Base-by-base conservation (phyloP, 2,888 invertebrate genomes). In the Galerucella pusilla region DNA sequence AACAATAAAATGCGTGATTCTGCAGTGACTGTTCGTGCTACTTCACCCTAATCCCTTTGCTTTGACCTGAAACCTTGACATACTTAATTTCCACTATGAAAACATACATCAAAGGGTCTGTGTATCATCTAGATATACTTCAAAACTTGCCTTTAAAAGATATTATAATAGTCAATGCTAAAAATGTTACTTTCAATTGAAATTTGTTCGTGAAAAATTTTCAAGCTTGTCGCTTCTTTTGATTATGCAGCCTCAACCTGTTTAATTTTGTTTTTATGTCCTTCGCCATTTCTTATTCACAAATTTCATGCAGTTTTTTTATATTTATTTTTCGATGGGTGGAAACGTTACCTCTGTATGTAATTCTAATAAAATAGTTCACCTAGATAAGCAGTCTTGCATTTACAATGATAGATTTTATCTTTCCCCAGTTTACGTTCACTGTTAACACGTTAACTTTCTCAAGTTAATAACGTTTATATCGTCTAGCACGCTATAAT, bases 11-110 rank as follows among this genome's bases (percentile, higher is more conserved):
- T 52, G 70, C 63, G 61, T 70, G 70, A 63, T 69, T 42, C 49
- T 49, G 16, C 49, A 63, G 20, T 25, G 28, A 63, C 52, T 61
- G 70, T 35, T 52, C 63, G 49, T 52, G 70, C 70, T 49, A 63
- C 42, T 42, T 46, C 25, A 49, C 35, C 52, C 70, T 70, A 63
- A 70, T 70, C 63, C 63, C 63, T 28, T 35, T 35, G 10, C 35
- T 70, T 61, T 52, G 70, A 63, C 70, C 63, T 20, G 63, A 63
- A 70, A 63, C 70, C 70, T 70, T 70, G 70, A 70, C 70, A 70
- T 16, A 63, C 42, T 63, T 25, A 20, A 61, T 69, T 60, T 61
- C 60, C 46, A n/a, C 10, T 2, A 57, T 9, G 57, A 16, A 57
- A 20, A 57, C 20, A 20, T 9, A n/a, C 57, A 57, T 57, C 57